phyloP scores from a whole-genome alignment of 2,113 vertebrate species.

The Harpagus bidentatus region DNA sequence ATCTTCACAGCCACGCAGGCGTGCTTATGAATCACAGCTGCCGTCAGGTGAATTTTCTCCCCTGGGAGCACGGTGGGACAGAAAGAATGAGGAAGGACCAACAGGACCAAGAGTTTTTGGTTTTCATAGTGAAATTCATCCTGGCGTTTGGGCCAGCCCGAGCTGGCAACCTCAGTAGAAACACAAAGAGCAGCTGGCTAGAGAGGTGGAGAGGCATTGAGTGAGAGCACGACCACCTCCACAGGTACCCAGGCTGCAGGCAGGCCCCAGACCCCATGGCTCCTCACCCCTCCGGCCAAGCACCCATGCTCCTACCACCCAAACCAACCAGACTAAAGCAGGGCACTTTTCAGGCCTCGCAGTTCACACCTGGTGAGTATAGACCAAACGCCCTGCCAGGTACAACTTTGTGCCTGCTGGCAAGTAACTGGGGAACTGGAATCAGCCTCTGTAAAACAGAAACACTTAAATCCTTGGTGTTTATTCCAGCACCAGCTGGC shows the following conservation, averaged over 20 bases:
- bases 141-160: fast-evolving
- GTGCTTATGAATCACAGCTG: not conserved
- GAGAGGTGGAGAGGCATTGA: not conserved
- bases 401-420: not conserved
- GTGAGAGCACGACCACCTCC: not conserved
- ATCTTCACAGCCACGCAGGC: not conserved
- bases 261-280: not conserved
- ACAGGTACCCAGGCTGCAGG: not conserved
- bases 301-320: not conserved
- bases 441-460: not conserved
- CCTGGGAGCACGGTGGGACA: not conserved
- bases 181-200: not conserved
- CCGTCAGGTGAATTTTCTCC: not conserved
- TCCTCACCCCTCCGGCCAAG: not conserved
- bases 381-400: not conserved
- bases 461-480: not conserved
- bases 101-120: not conserved
- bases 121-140: not conserved
- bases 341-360: not conserved
- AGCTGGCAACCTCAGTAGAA: not conserved
- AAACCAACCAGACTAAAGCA: not conserved
- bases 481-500: not conserved
- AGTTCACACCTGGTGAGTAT: not conserved
- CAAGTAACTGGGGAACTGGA: not conserved
- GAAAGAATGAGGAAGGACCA: not conserved